A percentile compares a stretch with the other conserved stretches of the same genome.
phyloP scores from a whole-genome alignment of 2,888 invertebrate species.

The Odontothrips loti region DNA sequence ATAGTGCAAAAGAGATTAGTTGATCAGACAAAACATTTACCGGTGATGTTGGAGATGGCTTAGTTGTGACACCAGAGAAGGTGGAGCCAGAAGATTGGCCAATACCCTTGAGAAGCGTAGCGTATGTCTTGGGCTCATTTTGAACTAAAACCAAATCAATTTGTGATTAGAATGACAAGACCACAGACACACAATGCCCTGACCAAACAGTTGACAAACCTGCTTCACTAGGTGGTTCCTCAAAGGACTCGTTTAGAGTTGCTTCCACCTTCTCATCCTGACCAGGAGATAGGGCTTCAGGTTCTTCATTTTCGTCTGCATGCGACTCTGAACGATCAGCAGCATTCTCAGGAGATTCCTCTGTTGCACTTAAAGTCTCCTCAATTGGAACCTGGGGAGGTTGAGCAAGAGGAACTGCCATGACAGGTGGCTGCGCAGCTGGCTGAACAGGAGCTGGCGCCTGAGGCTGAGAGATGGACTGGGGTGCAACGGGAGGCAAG shows the following conservation, averaged over 20 bases:
- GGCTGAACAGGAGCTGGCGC: slow-evolving; percentile 39
- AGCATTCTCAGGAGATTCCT: slow-evolving; percentile 36
- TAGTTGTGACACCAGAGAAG: slow-evolving; percentile 41
- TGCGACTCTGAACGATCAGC: slow-evolving; percentile 42
- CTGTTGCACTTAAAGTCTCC: slow-evolving; percentile 28
- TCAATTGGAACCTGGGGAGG: slow-evolving; percentile 14
- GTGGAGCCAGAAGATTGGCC: slow-evolving; percentile 45
- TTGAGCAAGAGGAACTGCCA: slow-evolving; percentile 18
- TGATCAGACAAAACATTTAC: slow-evolving; percentile 41
- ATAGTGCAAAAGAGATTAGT: background rate
- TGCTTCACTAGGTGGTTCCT: slow-evolving; percentile 36
- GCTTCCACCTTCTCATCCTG: background rate
- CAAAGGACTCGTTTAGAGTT: background rate
- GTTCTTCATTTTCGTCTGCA: slow-evolving; percentile 44
- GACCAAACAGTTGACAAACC: slow-evolving; percentile 39
- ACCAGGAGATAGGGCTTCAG: slow-evolving; percentile 38
- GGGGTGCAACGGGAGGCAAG: slow-evolving; percentile 34
- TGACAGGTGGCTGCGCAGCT: slow-evolving; percentile 37
- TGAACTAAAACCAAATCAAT: slow-evolving; percentile 42
- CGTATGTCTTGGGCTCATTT: slow-evolving; percentile 80
- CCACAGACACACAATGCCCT: too few relatives aligned
- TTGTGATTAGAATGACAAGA: background rate
- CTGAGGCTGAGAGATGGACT: slow-evolving; percentile 37
- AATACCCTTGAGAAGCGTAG: slow-evolving; percentile 70
- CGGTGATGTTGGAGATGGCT: slow-evolving; percentile 42